Percentiles rank a stretch among this genome's conserved stretches.
Evolutionary conservation across 1,140 invertebrate species (phyloP).

Genomic region (Cydia amplana): DNA sequence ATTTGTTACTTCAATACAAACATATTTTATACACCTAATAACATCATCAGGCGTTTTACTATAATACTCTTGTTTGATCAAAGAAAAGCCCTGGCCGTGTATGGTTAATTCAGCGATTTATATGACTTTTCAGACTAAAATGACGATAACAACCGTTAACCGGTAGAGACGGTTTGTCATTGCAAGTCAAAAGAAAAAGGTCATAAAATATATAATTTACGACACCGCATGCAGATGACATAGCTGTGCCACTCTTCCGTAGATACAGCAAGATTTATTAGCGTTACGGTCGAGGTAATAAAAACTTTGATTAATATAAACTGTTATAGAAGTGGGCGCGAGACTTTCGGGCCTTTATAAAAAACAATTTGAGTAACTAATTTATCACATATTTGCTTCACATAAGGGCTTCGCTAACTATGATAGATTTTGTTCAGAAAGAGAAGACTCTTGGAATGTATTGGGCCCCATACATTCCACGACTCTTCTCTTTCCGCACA

Average conservation of each 20-base stretch:
- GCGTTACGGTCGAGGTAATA: not conserved
- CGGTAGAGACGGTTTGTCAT: not conserved
- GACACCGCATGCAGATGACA: constrained; percentile 12
- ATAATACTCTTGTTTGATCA: too few relatives aligned
- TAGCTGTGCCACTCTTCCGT: not conserved
- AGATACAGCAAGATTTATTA: not conserved
- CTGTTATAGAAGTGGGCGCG: not conserved
- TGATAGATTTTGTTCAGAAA: too few relatives aligned
- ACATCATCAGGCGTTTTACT: too few relatives aligned
- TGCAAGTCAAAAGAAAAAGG: constrained; percentile 3
- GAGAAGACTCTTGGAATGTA: too few relatives aligned
- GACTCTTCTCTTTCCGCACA: too few relatives aligned
- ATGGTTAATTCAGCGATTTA: too few relatives aligned
- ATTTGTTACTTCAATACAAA: too few relatives aligned
- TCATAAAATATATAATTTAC: not conserved
- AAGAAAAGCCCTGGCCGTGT: too few relatives aligned
- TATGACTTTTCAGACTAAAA: not conserved
- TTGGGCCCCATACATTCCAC: too few relatives aligned
- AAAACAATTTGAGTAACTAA: not conserved
- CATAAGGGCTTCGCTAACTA: too few relatives aligned
- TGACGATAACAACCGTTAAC: too few relatives aligned
- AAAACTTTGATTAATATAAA: not conserved
- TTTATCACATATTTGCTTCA: not conserved
- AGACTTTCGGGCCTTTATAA: not conserved
- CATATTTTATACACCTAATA: too few relatives aligned